These are phyloP conservation scores for Volucella inflata DNA, from an alignment of 2,888 invertebrate species.

Conservation along the genomic window DNA sequence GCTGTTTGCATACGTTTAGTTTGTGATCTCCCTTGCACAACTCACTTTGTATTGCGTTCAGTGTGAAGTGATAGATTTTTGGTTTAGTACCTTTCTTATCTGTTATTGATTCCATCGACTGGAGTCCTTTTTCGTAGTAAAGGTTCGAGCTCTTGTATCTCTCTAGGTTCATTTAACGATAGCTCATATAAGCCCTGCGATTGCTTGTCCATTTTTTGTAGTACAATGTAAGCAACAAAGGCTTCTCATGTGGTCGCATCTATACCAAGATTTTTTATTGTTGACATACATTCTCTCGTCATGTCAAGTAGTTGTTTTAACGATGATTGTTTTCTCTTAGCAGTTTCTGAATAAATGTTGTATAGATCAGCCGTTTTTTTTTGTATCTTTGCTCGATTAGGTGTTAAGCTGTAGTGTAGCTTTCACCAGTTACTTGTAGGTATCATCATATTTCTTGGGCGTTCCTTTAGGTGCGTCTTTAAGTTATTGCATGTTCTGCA, in stretches of 20 bases:
- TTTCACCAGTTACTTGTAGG: no score
- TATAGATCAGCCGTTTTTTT: no score
- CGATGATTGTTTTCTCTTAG: no score
- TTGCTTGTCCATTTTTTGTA: constrained; percentile 17
- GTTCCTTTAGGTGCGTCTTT: no score
- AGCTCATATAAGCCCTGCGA: constrained; percentile 11
- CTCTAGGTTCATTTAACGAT: not conserved
- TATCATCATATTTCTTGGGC: no score
- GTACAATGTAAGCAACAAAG: constrained; percentile 3
- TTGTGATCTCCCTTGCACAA: constrained; percentile 2
- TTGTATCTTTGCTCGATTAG: no score
- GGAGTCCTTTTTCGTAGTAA: constrained; percentile 17
- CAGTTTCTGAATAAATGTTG: no score
- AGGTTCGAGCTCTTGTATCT: constrained; percentile 14
- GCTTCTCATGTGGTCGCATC: constrained; percentile 2
- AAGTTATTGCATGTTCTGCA: no score
- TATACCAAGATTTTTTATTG: constrained; percentile 11
- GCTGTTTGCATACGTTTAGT: not conserved
- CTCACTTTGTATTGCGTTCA: constrained; percentile 1
- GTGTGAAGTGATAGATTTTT: constrained; percentile 2
- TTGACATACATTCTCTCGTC: not conserved
- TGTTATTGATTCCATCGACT: constrained; percentile 21
- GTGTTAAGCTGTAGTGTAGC: no score
- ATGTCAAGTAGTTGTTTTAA: no score
- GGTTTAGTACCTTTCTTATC: not conserved